Evolutionary conservation across 2,888 invertebrate genomes (phyloP).

Genomic region (Andrena fulva): DNA sequence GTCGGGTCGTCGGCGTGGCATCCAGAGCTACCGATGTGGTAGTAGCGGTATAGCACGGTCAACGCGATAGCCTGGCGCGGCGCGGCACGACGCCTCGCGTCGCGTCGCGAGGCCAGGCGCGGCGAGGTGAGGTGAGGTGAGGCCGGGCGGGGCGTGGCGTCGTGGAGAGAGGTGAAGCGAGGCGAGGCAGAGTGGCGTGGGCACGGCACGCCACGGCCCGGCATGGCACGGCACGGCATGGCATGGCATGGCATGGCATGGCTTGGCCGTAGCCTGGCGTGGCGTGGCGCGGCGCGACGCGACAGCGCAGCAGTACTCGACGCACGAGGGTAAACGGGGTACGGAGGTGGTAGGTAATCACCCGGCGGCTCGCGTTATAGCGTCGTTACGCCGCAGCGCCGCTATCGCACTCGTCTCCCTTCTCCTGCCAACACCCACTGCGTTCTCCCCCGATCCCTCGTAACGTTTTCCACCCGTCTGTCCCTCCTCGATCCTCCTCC

Average conservation of each 20-base stretch:
- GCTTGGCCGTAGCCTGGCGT: not conserved
- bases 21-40: conserved; percentile 54
- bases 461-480: conserved; percentile 60
- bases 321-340: conserved; percentile 70
- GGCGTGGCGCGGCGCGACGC: conserved; percentile 50
- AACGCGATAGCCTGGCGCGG: conserved; percentile 51
- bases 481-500: conserved; percentile 36
- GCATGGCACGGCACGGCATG: not conserved
- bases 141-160: conserved; percentile 2
- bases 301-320: conserved; percentile 62
- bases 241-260: not conserved
- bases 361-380: conserved; percentile 84
- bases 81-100: conserved; percentile 20
- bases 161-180: conserved; percentile 14
- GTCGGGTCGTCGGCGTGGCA: conserved; percentile 60
- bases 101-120: conserved; percentile 3
- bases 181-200: conserved; percentile 33
- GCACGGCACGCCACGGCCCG: conserved; percentile 50
- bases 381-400: conserved; percentile 84
- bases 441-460: conserved; percentile 65
- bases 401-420: conserved; percentile 77
- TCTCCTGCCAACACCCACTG: conserved; percentile 60
- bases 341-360: conserved; percentile 84
- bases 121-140: not conserved
- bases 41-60: conserved; percentile 42